Evolutionary conservation across 1,140 invertebrate genomes (phyloP).

Genomic region (Atta texana): DNA sequence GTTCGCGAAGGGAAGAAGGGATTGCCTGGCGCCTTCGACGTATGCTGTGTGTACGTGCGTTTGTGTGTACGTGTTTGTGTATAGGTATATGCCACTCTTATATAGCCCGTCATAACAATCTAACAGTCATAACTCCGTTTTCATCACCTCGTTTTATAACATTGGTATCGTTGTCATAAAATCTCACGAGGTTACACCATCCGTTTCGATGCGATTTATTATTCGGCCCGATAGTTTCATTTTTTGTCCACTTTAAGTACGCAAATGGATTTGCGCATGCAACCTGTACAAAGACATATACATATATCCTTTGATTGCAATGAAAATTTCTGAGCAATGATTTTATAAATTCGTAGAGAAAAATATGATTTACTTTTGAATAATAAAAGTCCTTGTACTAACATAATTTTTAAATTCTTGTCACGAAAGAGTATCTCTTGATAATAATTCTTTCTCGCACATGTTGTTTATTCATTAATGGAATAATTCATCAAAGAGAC

Average conservation of each 20-base stretch:
- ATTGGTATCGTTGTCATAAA: slow-evolving; percentile 65
- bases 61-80: not conserved
- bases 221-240: slow-evolving; percentile 58
- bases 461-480: not conserved
- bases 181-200: slow-evolving; percentile 49
- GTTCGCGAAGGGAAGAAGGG: slow-evolving; percentile 28
- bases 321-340: not conserved
- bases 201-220: slow-evolving; percentile 67
- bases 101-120: slow-evolving; percentile 61
- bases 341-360: not conserved
- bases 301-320: not conserved
- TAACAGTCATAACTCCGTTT: slow-evolving; percentile 68
- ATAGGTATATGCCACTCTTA: not conserved
- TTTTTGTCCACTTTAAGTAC: slow-evolving; percentile 23
- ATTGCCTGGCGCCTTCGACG: slow-evolving; percentile 9
- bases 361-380: not conserved
- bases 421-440: not conserved
- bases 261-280: slow-evolving; percentile 1
- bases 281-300: not conserved
- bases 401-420: not conserved
- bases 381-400: slow-evolving; percentile 5
- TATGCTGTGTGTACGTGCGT: not conserved
- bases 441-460: not conserved
- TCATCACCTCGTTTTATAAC: slow-evolving; percentile 64
- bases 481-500: not conserved